Percentiles rank a stretch among this genome's conserved stretches.
Conservation (phyloP, 2,797 vertebrate genomes). For the Lagorchestes hirsutus region DNA sequence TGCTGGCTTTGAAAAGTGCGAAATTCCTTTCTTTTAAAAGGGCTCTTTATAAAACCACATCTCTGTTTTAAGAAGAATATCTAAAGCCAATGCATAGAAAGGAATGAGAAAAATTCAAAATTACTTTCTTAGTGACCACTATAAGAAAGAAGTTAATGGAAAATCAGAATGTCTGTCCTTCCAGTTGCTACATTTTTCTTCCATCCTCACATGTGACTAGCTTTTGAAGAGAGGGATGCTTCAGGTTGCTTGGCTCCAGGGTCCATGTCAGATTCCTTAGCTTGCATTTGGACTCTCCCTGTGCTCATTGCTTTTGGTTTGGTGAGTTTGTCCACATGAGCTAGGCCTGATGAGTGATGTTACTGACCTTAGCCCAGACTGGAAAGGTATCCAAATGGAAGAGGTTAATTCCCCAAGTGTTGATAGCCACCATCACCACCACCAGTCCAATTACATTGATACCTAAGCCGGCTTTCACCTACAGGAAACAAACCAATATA, state of each 20-base stretch:
- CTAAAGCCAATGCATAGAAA: background rate
- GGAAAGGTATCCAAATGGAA: slow-evolving; percentile 95
- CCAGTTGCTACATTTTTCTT: background rate
- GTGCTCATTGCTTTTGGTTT: slow-evolving; percentile 46
- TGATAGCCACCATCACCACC: slow-evolving; percentile 96
- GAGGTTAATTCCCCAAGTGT: slow-evolving; percentile 95
- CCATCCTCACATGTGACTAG: background rate
- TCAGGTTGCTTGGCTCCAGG: background rate
- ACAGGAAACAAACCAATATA: slow-evolving; percentile 67
- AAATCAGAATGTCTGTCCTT: background rate
- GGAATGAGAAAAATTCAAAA: background rate
- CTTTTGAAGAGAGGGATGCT: background rate
- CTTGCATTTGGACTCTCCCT: slow-evolving; percentile 2
- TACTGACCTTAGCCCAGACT: slow-evolving; percentile 91
- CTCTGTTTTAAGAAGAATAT: background rate
- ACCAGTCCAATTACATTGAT: slow-evolving; percentile 96
- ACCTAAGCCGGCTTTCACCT: slow-evolving; percentile 98
- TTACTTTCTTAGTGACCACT: slow-evolving; percentile 10
- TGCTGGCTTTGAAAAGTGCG: background rate
- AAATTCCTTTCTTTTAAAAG: background rate
- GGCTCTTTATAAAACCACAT: background rate
- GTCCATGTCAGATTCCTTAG: background rate
- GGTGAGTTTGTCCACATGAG: background rate
- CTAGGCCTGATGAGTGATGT: slow-evolving; percentile 87
- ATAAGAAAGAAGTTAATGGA: background rate